Evolutionary conservation across 2,888 invertebrate genomes (phyloP).

Genomic region (Netelia melanura): DNA sequence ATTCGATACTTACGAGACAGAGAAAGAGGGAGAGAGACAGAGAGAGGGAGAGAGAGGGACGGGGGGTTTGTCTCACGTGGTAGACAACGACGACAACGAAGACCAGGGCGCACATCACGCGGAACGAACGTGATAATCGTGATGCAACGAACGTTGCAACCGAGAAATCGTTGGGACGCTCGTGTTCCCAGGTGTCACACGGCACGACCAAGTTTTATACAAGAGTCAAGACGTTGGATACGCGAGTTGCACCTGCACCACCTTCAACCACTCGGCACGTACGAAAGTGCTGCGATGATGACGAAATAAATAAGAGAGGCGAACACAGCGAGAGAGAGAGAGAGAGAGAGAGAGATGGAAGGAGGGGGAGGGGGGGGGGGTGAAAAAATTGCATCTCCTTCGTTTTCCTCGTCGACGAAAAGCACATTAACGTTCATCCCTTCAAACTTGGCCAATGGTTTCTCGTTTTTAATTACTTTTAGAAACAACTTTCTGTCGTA

Average conservation of each 20-base stretch:
- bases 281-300: constrained; percentile 23
- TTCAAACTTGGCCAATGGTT: no score
- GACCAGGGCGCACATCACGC: not conserved
- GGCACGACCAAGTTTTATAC: constrained; percentile 45
- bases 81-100: constrained; percentile 20
- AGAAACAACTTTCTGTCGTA: no score
- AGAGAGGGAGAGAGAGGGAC: not conserved
- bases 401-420: no score
- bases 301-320: constrained; percentile 15
- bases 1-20: constrained; percentile 52
- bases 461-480: no score
- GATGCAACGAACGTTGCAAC: constrained; percentile 47
- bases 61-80: not conserved
- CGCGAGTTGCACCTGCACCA: constrained; percentile 45
- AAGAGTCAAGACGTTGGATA: not conserved
- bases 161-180: not conserved
- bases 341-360: constrained; percentile 25
- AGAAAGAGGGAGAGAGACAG: not conserved
- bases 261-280: constrained; percentile 6
- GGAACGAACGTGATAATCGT: constrained; percentile 18
- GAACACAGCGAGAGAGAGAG: constrained; percentile 2
- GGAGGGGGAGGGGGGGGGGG: not conserved
- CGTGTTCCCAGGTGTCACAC: constrained; percentile 41
- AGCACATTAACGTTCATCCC: no score
- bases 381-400: not conserved